Evolutionary conservation across 2,113 vertebrate genomes (phyloP).

Genomic region (Australoheros scitulus): DNA sequence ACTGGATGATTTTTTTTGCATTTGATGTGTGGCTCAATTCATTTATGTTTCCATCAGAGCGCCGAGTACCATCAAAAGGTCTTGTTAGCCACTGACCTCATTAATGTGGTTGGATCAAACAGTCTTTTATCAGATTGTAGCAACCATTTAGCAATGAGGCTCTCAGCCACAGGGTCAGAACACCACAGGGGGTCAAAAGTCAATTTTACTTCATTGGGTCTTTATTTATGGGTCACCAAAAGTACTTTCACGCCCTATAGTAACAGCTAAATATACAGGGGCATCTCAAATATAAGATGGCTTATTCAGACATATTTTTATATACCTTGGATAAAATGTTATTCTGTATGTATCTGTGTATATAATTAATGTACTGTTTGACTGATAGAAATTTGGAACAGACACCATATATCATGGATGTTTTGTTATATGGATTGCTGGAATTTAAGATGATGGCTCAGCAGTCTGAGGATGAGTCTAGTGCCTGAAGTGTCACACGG

Average conservation of each 20-base stretch:
- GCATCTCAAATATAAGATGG: neutral
- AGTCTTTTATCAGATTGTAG: slow-evolving; percentile 36
- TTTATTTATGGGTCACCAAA: neutral
- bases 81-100: slow-evolving; percentile 48
- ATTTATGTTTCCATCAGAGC: slow-evolving; percentile 29
- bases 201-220: neutral
- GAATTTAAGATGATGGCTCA: neutral
- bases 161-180: neutral
- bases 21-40: slow-evolving; percentile 38
- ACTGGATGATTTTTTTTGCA: slow-evolving; percentile 1
- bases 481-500: too few species aligned
- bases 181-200: neutral
- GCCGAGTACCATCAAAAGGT: slow-evolving; percentile 34
- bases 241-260: neutral
- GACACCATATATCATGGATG: neutral
- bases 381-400: neutral
- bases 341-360: neutral
- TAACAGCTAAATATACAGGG: neutral
- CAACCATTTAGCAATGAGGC: slow-evolving; percentile 5
- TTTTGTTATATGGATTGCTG: neutral
- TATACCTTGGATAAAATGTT: neutral
- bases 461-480: too few species aligned
- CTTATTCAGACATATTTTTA: neutral
- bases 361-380: neutral
- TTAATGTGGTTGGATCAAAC: slow-evolving; percentile 51